Conservation (phyloP, 2,888 invertebrate genomes). For the Cheilosia pagana region DNA sequence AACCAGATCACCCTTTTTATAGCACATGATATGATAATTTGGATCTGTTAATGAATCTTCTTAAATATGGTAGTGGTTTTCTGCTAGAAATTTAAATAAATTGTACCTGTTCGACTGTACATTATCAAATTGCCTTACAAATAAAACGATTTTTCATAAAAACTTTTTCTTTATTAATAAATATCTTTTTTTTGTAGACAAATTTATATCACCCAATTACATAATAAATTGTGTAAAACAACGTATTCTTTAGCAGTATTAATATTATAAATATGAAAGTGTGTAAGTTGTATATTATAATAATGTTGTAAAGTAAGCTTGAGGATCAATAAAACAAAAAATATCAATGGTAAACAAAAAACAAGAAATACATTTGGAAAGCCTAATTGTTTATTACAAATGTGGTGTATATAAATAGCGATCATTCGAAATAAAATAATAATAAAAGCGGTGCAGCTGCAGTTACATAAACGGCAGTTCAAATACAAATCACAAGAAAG, state of each 20-base stretch:
- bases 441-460: conserved; percentile 47
- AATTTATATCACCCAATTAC: conserved; percentile 69
- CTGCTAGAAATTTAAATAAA: too few species aligned
- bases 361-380: conserved; percentile 12
- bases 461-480: conserved; percentile 6
- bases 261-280: conserved; percentile 52
- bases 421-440: conserved; percentile 5
- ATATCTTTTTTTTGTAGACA: conserved; percentile 60
- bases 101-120: too few species aligned
- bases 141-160: conserved; percentile 24
- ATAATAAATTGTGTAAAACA: conserved; percentile 61
- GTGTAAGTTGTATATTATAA: conserved; percentile 42
- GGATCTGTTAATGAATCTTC: too few species aligned
- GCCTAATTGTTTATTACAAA: conserved; percentile 29
- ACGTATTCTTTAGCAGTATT: conserved; percentile 44
- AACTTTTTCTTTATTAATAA: conserved; percentile 46
- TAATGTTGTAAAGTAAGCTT: conserved; percentile 40
- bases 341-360: conserved; percentile 30
- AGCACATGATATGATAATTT: too few species aligned
- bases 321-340: conserved; percentile 32
- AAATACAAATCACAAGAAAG: conserved; percentile 28
- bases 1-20: too few species aligned
- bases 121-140: neutral
- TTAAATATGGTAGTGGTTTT: too few species aligned
- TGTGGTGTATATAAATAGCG: conserved; percentile 34